phyloP scores from a whole-genome alignment of 2,888 invertebrate species.

The Quadroppia sp. region DNA sequence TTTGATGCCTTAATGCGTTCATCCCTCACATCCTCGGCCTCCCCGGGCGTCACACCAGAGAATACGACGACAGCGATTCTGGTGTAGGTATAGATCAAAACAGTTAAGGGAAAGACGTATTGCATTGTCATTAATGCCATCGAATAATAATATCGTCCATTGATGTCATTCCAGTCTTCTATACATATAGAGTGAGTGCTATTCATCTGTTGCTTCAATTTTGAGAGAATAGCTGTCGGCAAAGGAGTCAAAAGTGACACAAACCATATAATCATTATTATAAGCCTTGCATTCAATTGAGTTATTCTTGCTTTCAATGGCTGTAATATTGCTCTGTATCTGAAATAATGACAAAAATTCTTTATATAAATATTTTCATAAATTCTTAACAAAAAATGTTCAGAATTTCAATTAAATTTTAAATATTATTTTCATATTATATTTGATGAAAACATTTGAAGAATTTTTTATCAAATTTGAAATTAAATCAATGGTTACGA shows the following conservation, averaged over 20 bases:
- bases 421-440: neutral
- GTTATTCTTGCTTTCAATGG: conserved; percentile 76
- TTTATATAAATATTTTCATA: too few relatives aligned
- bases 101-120: conserved; percentile 73
- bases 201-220: conserved; percentile 42
- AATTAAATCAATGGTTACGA: too few relatives aligned
- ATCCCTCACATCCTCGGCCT: conserved; percentile 76
- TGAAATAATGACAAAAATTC: neutral
- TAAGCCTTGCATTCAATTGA: conserved; percentile 64
- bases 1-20: conserved; percentile 77
- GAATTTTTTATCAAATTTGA: neutral
- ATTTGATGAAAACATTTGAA: neutral
- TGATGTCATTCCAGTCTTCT: conserved; percentile 58
- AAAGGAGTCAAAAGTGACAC: conserved; percentile 72
- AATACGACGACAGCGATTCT: conserved; percentile 80
- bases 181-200: conserved; percentile 57
- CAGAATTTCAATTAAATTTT: too few relatives aligned
- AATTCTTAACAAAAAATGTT: too few relatives aligned
- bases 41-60: conserved; percentile 80
- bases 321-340: conserved; percentile 54
- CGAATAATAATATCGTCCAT: conserved; percentile 61
- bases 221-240: conserved; percentile 73
- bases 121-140: conserved; percentile 73
- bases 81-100: conserved; percentile 77
- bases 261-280: conserved; percentile 69